These are phyloP conservation scores for Zosterops lateralis DNA, from an alignment of 2,113 vertebrate species.

Conservation along the genomic window DNA sequence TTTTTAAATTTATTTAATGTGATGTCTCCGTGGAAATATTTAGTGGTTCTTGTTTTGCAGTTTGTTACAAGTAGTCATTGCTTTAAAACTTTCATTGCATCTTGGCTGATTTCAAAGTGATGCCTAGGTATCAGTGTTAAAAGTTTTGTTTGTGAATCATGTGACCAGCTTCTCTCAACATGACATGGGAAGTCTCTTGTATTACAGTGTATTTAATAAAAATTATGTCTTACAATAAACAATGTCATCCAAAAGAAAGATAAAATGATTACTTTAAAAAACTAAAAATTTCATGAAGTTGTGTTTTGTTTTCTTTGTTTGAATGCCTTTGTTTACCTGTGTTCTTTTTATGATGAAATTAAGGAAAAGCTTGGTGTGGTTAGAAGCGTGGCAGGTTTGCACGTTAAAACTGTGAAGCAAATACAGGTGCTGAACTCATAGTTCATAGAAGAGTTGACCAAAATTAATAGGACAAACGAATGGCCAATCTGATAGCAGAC, in stretches of 20 bases:
- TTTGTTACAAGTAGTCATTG: constrained; percentile 73
- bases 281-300: not conserved
- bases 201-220: constrained; percentile 96
- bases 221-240: constrained; percentile 89
- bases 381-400: not conserved
- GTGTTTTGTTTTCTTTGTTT: not conserved
- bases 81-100: constrained; percentile 79
- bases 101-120: constrained; percentile 92
- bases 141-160: constrained; percentile 92
- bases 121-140: constrained; percentile 87
- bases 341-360: not conserved
- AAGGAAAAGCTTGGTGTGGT: not conserved
- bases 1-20: constrained; percentile 65
- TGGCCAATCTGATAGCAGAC: not conserved
- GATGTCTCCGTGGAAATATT: constrained; percentile 71
- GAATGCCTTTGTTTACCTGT: not conserved
- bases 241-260: constrained; percentile 73
- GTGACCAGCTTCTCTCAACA: constrained; percentile 89
- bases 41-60: constrained; percentile 75
- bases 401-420: not conserved
- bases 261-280: constrained; percentile 57
- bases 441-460: not conserved
- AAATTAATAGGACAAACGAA: not conserved
- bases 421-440: accelerated
- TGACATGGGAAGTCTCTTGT: constrained; percentile 90